These are phyloP conservation scores for Cecidostiba fungosa DNA, from an alignment of 2,888 invertebrate genomes.

Conservation along the genomic window DNA sequence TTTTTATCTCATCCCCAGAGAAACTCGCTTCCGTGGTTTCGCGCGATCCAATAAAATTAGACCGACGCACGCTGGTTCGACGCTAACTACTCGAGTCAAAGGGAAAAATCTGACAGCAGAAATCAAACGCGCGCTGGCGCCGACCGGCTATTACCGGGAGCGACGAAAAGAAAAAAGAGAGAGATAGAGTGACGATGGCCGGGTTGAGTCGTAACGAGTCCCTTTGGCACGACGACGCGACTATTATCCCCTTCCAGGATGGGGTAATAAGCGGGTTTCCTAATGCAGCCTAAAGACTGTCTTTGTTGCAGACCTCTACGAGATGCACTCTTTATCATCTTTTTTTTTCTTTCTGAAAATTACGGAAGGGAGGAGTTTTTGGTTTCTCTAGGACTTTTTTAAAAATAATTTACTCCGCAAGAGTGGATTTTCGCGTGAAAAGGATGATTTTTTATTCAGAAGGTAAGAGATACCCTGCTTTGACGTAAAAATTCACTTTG, in stretches of 20 bases:
- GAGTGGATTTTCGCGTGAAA: background rate
- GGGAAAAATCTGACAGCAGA: constrained; percentile 57
- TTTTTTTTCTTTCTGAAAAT: background rate
- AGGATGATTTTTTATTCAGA: background rate
- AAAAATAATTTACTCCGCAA: background rate
- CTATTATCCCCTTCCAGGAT: constrained; percentile 17
- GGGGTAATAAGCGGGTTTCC: constrained; percentile 34
- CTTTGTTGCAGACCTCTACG: background rate
- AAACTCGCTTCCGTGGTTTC: constrained; percentile 64
- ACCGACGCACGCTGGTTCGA: constrained; percentile 55
- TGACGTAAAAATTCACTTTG: background rate
- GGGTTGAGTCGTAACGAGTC: constrained; percentile 28
- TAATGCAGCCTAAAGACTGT: constrained; percentile 20
- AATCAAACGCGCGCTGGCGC: constrained; percentile 27
- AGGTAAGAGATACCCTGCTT: background rate
- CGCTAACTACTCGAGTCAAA: constrained; percentile 59
- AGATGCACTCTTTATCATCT: background rate
- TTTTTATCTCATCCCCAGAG: background rate
- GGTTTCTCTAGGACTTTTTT: background rate
- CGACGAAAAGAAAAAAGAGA: background rate
- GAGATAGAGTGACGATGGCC: background rate
- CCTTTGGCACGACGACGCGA: constrained; percentile 14
- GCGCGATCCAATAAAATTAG: constrained; percentile 70
- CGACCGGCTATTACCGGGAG: background rate
- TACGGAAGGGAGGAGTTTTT: background rate